A percentile compares a stretch with the other conserved stretches of the same genome.
These are phyloP conservation scores for Myathropa florea DNA, from an alignment of 2,888 invertebrate genomes.

Conservation along the genomic window DNA sequence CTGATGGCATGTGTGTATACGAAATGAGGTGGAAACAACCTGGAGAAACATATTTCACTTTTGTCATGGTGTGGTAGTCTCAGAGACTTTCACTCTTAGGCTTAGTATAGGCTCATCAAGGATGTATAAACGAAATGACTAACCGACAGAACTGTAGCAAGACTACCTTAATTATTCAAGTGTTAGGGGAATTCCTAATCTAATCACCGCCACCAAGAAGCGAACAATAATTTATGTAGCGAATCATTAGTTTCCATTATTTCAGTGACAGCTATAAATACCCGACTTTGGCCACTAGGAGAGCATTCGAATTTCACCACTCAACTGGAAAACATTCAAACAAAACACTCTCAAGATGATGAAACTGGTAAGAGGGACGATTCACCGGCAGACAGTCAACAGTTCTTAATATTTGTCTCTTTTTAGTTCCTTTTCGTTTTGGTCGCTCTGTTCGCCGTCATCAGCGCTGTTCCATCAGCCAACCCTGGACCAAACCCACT, in stretches of 20 bases:
- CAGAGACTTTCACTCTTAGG: not conserved
- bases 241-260: not conserved
- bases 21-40: too few relatives aligned
- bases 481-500: not conserved
- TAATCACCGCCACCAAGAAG: not conserved
- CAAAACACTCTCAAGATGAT: not conserved
- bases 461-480: not conserved
- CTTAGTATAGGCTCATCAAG: not conserved
- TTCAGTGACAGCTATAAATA: not conserved
- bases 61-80: too few relatives aligned
- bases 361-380: not conserved
- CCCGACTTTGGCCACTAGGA: not conserved
- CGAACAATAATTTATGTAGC: not conserved
- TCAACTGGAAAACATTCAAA: not conserved
- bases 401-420: not conserved
- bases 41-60: too few relatives aligned
- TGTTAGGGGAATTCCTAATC: not conserved
- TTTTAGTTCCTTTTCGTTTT: slow-evolving; percentile 4
- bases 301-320: not conserved
- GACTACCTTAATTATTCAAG: not conserved
- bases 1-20: too few relatives aligned
- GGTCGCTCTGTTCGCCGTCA: not conserved
- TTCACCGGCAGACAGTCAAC: not conserved
- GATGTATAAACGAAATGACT: not conserved
- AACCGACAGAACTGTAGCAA: not conserved